Evolutionary conservation across 2,888 invertebrate species (phyloP).

Genomic region (Zootermopsis nevadensis): DNA sequence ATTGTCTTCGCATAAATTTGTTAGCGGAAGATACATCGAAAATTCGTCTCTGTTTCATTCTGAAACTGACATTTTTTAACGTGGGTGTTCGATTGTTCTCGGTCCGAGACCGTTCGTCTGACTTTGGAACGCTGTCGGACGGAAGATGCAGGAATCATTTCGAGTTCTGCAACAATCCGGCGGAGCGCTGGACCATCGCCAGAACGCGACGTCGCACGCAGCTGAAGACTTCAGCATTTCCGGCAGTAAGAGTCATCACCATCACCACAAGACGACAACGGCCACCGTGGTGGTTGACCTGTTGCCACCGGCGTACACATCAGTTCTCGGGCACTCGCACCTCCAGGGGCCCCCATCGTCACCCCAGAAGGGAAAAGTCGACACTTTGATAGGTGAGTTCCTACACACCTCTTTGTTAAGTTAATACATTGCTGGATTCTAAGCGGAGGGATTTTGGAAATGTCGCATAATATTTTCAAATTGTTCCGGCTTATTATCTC

Average conservation of each 20-base stretch:
- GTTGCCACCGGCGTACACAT: slow-evolving; percentile 68
- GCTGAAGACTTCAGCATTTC: slow-evolving; percentile 37
- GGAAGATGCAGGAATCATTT: slow-evolving; percentile 17
- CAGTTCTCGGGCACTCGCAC: slow-evolving; percentile 52
- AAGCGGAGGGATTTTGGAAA: too few relatives aligned
- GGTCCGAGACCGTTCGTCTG: too few relatives aligned
- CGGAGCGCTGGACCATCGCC: background rate
- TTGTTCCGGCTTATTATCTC: too few relatives aligned
- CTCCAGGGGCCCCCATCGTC: slow-evolving; percentile 51
- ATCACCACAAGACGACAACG: background rate
- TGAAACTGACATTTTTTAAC: background rate
- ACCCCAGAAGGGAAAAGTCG: slow-evolving; percentile 20
- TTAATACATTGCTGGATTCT: too few relatives aligned
- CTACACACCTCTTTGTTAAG: too few relatives aligned
- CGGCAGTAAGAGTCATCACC: slow-evolving; percentile 21
- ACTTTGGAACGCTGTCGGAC: too few relatives aligned
- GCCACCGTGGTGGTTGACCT: slow-evolving; percentile 69
- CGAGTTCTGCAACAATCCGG: slow-evolving; percentile 1
- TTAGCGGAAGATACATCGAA: background rate
- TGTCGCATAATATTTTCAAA: too few relatives aligned
- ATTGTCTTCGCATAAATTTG: background rate
- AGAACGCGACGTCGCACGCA: background rate
- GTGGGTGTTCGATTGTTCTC: too few relatives aligned
- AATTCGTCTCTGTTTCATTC: background rate
- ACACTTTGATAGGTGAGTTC: slow-evolving; percentile 32